Evolutionary conservation across 2,113 vertebrate genomes (phyloP).

Genomic region (Hemichromis elongatus): DNA sequence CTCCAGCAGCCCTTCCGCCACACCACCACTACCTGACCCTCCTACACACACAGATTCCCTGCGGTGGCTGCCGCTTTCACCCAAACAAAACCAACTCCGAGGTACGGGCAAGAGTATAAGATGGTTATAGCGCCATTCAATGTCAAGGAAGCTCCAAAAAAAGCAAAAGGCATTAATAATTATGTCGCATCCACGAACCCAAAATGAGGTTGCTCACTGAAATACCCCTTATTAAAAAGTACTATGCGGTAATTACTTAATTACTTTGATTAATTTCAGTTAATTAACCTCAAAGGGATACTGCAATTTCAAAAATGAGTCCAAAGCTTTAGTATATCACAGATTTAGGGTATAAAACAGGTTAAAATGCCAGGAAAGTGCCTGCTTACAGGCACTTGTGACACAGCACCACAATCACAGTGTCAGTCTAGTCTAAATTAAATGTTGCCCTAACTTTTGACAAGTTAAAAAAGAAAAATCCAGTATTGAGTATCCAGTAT

Average conservation of each 20-base stretch:
- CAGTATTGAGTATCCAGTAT: no score
- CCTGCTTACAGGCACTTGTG: neutral
- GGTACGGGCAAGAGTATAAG: neutral
- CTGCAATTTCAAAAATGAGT: neutral
- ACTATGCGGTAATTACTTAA: neutral
- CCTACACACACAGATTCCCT: neutral
- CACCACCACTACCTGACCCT: neutral
- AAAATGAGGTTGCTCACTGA: neutral
- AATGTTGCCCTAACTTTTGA: neutral
- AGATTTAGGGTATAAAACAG: neutral
- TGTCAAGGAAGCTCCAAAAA: neutral
- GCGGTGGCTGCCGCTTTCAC: neutral
- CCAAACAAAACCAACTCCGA: slow-evolving; percentile 1
- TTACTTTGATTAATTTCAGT: neutral
- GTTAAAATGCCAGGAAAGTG: neutral
- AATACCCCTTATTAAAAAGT: neutral
- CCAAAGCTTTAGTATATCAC: neutral
- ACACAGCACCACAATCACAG: neutral
- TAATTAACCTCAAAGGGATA: neutral
- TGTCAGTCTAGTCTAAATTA: neutral
- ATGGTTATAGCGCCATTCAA: neutral
- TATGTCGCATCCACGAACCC: neutral
- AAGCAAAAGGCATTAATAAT: neutral
- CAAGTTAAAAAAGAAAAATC: neutral
- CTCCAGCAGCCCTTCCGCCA: neutral